phyloP scores from a whole-genome alignment of 2,888 invertebrate genomes.

The Spialia ferax region DNA sequence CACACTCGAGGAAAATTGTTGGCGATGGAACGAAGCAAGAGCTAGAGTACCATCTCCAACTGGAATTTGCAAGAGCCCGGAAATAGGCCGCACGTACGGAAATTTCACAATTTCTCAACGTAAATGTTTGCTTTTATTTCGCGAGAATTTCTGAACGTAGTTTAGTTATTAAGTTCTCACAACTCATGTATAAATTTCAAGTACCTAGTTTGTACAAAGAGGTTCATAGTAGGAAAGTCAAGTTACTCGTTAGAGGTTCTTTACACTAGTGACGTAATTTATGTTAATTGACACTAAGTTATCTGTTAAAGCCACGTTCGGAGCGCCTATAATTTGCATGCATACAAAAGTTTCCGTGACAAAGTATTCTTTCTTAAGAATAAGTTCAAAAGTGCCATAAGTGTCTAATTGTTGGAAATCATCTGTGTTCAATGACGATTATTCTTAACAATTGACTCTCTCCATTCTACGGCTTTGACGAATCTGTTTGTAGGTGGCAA shows the following conservation, averaged over 20 bases:
- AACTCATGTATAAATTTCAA: neutral
- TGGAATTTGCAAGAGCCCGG: constrained; percentile 23
- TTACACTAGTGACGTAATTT: neutral
- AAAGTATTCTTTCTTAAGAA: neutral
- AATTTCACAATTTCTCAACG: constrained; percentile 4
- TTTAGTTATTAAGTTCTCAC: neutral
- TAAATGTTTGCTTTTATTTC: constrained; percentile 15
- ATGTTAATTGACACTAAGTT: constrained; percentile 1
- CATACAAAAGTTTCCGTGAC: neutral
- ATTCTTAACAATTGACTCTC: neutral
- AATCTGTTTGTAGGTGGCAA: neutral
- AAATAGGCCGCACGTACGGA: constrained; percentile 21
- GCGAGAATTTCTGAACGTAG: neutral
- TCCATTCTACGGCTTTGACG: neutral
- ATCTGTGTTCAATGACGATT: neutral
- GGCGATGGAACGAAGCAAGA: constrained; percentile 18
- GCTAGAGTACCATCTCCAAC: constrained; percentile 8
- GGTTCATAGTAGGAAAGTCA: neutral
- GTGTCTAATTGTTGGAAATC: neutral
- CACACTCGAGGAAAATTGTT: constrained; percentile 14
- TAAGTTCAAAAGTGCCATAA: no score
- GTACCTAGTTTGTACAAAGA: neutral
- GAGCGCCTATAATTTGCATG: neutral
- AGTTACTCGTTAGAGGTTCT: neutral
- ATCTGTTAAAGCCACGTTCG: neutral